phyloP scores from a whole-genome alignment of 2,888 invertebrate species.

The Lasioglossum malachurum region DNA sequence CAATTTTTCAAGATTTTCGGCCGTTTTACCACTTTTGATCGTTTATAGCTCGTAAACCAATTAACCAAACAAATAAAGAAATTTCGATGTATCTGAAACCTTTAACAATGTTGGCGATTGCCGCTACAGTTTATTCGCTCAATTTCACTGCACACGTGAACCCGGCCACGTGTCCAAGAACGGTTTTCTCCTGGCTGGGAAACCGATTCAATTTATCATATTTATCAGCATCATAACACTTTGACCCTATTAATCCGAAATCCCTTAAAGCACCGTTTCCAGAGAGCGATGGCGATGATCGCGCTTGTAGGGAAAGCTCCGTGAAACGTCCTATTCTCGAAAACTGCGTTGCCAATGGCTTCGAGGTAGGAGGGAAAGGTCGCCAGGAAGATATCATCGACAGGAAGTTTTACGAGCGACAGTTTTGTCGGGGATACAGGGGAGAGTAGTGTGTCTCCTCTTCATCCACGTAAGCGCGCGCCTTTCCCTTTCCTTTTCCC shows the following conservation, averaged over 20 bases:
- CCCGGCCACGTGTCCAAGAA: neutral
- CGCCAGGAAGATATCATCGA: slow-evolving; percentile 63
- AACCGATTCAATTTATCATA: slow-evolving; percentile 31
- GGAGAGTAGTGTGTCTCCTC: slow-evolving; percentile 40
- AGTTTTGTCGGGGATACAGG: slow-evolving; percentile 69
- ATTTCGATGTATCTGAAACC: neutral
- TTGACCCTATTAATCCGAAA: slow-evolving; percentile 34
- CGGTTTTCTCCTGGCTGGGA: neutral
- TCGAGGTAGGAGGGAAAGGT: slow-evolving; percentile 27
- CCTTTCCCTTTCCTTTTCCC: slow-evolving; percentile 38
- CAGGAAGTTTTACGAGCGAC: slow-evolving; percentile 72
- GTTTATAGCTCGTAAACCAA: too few species aligned
- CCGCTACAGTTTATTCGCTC: neutral
- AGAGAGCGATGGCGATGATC: slow-evolving; percentile 20
- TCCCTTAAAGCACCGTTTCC: slow-evolving; percentile 6
- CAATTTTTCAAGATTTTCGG: too few species aligned
- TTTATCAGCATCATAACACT: neutral
- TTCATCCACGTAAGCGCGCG: slow-evolving; percentile 50
- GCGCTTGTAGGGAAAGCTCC: slow-evolving; percentile 22
- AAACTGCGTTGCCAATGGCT: slow-evolving; percentile 39
- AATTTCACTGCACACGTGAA: neutral
- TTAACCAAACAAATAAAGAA: too few species aligned
- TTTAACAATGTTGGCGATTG: neutral
- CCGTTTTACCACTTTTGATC: too few species aligned
- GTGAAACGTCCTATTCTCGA: slow-evolving; percentile 18